These are phyloP conservation scores for Planococcus citri DNA, from an alignment of 1,140 invertebrate genomes.

Conservation along the genomic window DNA sequence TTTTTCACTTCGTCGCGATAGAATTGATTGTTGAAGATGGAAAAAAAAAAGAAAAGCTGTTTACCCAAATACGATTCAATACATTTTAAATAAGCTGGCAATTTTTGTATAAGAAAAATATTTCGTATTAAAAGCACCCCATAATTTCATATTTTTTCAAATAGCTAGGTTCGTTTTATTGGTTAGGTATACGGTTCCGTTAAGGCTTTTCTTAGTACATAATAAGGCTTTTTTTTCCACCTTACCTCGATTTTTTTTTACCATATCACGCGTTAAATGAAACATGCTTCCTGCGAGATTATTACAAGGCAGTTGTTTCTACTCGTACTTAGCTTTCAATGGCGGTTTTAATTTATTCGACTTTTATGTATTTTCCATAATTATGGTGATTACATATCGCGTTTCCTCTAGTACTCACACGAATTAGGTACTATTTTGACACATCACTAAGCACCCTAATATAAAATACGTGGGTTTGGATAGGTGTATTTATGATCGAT, in stretches of 20 bases:
- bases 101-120: background rate
- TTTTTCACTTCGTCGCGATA: background rate
- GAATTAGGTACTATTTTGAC: background rate
- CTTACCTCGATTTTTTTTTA: background rate
- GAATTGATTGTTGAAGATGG: background rate
- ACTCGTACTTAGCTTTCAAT: background rate
- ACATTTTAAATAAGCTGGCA: background rate
- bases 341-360: background rate
- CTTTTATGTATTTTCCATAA: conserved; percentile 6
- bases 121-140: background rate
- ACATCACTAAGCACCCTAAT: background rate
- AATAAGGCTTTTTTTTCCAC: too few species aligned
- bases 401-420: background rate
- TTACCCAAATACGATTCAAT: background rate
- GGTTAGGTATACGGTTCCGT: background rate
- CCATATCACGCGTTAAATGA: background rate
- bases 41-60: background rate
- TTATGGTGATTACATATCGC: conserved; percentile 6
- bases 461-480: too few species aligned
- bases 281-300: background rate
- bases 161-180: background rate
- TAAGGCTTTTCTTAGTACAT: background rate
- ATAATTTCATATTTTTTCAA: background rate
- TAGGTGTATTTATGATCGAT: too few species aligned
- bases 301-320: background rate